A percentile compares a stretch with the other conserved stretches of the same genome.
Evolutionary conservation across 2,113 vertebrate genomes (phyloP).

Genomic region (Cinclus cinclus): DNA sequence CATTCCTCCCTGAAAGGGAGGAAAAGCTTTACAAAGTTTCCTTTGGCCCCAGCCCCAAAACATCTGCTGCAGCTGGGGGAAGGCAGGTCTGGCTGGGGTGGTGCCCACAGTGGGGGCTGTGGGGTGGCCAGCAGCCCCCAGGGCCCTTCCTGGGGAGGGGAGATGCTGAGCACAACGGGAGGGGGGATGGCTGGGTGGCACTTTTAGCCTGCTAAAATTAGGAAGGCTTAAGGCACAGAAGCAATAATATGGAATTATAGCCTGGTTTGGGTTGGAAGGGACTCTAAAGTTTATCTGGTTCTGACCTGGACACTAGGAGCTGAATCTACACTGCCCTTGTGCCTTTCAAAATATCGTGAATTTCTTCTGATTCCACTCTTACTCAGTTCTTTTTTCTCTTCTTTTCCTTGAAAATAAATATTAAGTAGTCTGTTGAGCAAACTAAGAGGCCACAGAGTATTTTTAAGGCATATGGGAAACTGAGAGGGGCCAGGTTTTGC

Average conservation of each 20-base stretch:
- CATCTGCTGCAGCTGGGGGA: conserved; percentile 67
- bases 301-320: neutral
- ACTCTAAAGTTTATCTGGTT: neutral
- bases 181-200: neutral
- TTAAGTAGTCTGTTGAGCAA: neutral
- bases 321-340: accelerated
- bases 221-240: neutral
- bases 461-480: neutral
- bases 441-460: neutral
- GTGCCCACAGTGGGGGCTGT: neutral
- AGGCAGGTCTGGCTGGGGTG: neutral
- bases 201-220: neutral
- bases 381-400: accelerated
- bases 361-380: neutral
- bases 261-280: neutral
- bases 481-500: neutral
- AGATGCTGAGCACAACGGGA: accelerated
- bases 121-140: neutral
- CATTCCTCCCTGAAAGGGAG: conserved; percentile 63
- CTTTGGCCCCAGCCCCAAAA: conserved; percentile 65
- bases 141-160: neutral
- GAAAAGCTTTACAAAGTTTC: conserved; percentile 71
- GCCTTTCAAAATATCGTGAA: neutral
- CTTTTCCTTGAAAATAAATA: neutral
- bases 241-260: accelerated